Evolutionary conservation across 2,797 vertebrate species (phyloP).

Genomic region (Halcyon smyrnensis): DNA sequence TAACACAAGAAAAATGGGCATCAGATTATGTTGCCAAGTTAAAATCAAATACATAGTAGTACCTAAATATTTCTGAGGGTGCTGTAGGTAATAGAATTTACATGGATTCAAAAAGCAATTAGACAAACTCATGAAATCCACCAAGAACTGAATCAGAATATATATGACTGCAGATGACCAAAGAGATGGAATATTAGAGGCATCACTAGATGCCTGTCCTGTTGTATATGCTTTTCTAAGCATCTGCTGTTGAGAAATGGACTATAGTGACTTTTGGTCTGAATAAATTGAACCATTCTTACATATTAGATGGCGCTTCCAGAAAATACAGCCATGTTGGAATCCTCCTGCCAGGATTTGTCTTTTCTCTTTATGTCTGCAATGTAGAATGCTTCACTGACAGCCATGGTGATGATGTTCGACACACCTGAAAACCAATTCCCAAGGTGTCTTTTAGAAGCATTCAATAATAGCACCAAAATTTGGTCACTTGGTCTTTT

Average conservation of each 20-base stretch:
- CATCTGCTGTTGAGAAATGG: background rate
- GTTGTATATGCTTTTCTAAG: background rate
- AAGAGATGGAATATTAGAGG: background rate
- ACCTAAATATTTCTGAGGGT: conserved; percentile 9
- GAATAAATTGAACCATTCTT: background rate
- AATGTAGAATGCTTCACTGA: background rate
- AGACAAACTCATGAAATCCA: background rate
- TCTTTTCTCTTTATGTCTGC: background rate
- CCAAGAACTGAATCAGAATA: background rate
- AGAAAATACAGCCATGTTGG: background rate
- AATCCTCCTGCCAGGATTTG: background rate
- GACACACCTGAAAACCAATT: background rate
- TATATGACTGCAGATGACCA: background rate
- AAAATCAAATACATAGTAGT: conserved; percentile 36
- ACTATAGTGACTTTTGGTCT: background rate
- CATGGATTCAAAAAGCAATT: conserved; percentile 16
- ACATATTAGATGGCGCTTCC: background rate
- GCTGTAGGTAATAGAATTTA: conserved; percentile 25
- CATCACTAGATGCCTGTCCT: background rate
- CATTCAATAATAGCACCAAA: background rate
- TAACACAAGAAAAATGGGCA: background rate
- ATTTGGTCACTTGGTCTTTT: background rate
- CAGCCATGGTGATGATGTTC: background rate
- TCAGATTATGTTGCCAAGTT: conserved; percentile 46
- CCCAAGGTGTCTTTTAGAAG: background rate